Percentiles rank a stretch among this genome's conserved stretches.
Evolutionary conservation across 2,888 invertebrate species (phyloP).

Genomic region (Atethmia centrago): DNA sequence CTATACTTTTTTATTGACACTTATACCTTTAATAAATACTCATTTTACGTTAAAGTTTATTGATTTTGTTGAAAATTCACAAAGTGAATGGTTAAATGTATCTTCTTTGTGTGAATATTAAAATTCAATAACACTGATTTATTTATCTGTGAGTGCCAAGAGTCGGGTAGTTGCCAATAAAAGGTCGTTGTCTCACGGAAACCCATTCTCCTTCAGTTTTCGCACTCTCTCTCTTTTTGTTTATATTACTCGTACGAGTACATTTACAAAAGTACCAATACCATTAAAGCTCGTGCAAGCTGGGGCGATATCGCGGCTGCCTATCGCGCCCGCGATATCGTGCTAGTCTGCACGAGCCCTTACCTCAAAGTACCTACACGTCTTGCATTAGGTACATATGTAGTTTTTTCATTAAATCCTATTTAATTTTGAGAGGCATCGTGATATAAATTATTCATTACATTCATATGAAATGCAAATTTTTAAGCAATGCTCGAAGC

Average conservation of each 20-base stretch:
- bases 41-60: not conserved
- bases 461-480: conserved; percentile 60
- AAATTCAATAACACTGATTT: conserved; percentile 65
- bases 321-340: too few species aligned
- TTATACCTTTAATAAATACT: not conserved
- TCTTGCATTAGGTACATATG: conserved; percentile 4
- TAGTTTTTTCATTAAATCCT: conserved; percentile 44
- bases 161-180: conserved; percentile 63
- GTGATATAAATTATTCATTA: conserved; percentile 54
- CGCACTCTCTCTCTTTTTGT: conserved; percentile 59
- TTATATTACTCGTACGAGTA: conserved; percentile 52
- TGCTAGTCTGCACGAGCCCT: too few species aligned
- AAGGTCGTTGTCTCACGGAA: conserved; percentile 68
- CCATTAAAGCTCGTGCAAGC: too few species aligned
- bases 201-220: conserved; percentile 64
- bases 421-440: conserved; percentile 40
- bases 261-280: conserved; percentile 44
- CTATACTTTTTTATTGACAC: not conserved
- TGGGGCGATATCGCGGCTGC: too few species aligned
- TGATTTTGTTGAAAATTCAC: not conserved
- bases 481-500: conserved; percentile 67
- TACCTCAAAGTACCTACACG: not conserved
- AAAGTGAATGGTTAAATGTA: conserved; percentile 9
- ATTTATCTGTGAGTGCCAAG: conserved; percentile 54
- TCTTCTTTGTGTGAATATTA: conserved; percentile 55